Base-by-base conservation (phyloP, 2,113 vertebrate genomes). In the Erythrocercus mccallii region DNA sequence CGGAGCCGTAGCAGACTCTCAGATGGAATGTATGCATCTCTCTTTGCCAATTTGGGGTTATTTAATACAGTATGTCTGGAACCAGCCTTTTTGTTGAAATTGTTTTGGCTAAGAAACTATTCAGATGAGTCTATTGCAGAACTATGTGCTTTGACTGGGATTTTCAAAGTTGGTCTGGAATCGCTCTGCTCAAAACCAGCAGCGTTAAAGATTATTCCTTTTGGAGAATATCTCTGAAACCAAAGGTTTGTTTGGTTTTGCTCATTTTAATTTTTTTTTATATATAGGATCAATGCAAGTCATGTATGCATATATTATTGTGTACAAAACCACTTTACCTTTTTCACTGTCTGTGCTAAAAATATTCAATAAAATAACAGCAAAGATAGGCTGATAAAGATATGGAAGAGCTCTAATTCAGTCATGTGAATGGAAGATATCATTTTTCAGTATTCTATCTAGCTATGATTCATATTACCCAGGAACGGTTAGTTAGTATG, bases 11-110 rank as follows among this genome's bases (percentile, higher is more conserved):
- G 86, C 95, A 97, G 95, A 93, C 96, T 96, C 60, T 90, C 61
- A 65, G 37, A 92, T 96, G 94, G 97, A 97, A 97, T 96, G 97
- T 93, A 95, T 96, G 96, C 92, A 92, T 92, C 83, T 74, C 31
- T 94, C 87, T 91, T 66, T 95, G 97, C 97, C 97, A 97, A 60
- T 96, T 97, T 91, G 88, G 94, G 95, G 97, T 97, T 97, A 97
- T 97, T 97, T 97, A 97, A 97, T 96, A 97, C 12, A 11, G 64
- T 92, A 95, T 95, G 97, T 97, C 97, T 97, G 96, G 97, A 97
- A 97, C 94, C 50, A 89, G 82, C 70, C 44, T 96, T 95, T 96
- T 94, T 92, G 94, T 89, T 96, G 87, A 96, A 97, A 96, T 95
- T 97, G 89, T 96, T 96, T 96, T 96, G 97, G 97, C 97, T 97